phyloP scores from a whole-genome alignment of 2,888 invertebrate species.

The Dyspetes luteomarginatus region DNA sequence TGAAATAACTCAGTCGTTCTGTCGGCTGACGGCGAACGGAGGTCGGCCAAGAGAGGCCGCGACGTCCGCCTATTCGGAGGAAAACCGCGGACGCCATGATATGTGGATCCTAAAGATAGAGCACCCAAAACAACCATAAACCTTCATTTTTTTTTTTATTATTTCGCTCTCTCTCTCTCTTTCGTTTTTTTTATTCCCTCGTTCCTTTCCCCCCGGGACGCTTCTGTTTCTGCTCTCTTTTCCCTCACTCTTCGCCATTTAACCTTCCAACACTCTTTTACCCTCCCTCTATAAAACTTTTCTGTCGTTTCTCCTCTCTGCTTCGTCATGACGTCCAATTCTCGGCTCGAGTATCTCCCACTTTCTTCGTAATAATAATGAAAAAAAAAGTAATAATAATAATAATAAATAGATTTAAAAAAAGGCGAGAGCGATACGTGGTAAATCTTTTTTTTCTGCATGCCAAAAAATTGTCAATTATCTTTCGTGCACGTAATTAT shows the following conservation, averaged over 20 bases:
- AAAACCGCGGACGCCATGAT: slow-evolving; percentile 74
- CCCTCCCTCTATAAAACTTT: not conserved
- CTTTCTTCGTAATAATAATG: slow-evolving; percentile 28
- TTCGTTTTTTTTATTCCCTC: slow-evolving; percentile 12
- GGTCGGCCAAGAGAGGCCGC: slow-evolving; percentile 56
- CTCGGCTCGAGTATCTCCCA: slow-evolving; percentile 51
- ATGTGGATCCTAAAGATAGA: slow-evolving; percentile 80
- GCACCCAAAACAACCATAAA: slow-evolving; percentile 78
- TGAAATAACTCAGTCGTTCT: slow-evolving; percentile 80
- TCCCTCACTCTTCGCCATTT: slow-evolving; percentile 46
- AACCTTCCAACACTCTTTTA: slow-evolving; percentile 52
- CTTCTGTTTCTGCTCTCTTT: slow-evolving; percentile 31
- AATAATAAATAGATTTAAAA: not conserved
- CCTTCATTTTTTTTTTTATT: slow-evolving; percentile 68
- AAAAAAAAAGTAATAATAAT: slow-evolving; percentile 7
- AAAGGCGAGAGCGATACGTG: not conserved
- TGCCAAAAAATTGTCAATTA: slow-evolving; percentile 19
- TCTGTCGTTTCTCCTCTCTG: slow-evolving; percentile 8
- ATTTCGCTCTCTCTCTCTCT: slow-evolving; percentile 50
- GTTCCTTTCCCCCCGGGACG: not conserved
- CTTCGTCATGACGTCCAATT: slow-evolving; percentile 64
- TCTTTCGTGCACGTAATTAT: slow-evolving; percentile 15
- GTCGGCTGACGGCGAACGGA: slow-evolving; percentile 65
- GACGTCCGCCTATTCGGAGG: slow-evolving; percentile 56
- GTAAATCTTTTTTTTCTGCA: not conserved